phyloP scores from a whole-genome alignment of 2,888 invertebrate species.

The Drosophila paracracens region DNA sequence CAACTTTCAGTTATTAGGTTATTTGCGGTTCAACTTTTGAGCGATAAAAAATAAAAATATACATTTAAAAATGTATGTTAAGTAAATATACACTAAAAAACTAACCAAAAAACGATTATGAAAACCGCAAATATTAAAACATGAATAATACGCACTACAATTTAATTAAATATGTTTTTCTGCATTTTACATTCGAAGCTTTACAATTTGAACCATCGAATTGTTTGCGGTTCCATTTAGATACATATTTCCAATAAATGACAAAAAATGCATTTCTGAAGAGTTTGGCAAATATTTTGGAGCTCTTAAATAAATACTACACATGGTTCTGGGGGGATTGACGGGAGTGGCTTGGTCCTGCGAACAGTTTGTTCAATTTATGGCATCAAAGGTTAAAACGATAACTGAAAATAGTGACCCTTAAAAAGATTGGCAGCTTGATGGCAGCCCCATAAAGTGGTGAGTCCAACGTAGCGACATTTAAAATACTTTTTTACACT shows the following conservation, averaged over 20 bases:
- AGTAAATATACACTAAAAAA: not conserved
- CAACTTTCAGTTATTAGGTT: not conserved
- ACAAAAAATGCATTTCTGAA: constrained; percentile 60
- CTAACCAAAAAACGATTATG: not conserved
- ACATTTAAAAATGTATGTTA: not conserved
- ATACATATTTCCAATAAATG: constrained; percentile 12
- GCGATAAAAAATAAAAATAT: not conserved
- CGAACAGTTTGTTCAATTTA: constrained; percentile 69
- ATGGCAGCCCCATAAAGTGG: constrained; percentile 18
- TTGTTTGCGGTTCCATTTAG: constrained; percentile 23
- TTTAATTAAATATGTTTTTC: constrained; percentile 50
- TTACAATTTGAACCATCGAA: constrained; percentile 33
- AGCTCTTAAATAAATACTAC: constrained; percentile 66
- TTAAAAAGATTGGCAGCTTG: constrained; percentile 21
- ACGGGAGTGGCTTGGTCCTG: not conserved
- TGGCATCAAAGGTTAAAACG: constrained; percentile 66
- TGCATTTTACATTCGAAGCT: constrained; percentile 4
- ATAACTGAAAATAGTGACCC: constrained; percentile 43
- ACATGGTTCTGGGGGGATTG: not conserved
- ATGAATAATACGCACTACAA: constrained; percentile 6
- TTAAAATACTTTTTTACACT: constrained; percentile 16
- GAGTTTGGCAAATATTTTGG: constrained; percentile 74
- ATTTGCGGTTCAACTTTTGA: not conserved
- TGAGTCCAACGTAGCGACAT: constrained; percentile 7
- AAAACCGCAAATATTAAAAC: not conserved